Percentiles rank a stretch among this genome's conserved stretches.
Conservation (phyloP, 2,888 invertebrate species). For the Pycnomerus fuliginosus region DNA sequence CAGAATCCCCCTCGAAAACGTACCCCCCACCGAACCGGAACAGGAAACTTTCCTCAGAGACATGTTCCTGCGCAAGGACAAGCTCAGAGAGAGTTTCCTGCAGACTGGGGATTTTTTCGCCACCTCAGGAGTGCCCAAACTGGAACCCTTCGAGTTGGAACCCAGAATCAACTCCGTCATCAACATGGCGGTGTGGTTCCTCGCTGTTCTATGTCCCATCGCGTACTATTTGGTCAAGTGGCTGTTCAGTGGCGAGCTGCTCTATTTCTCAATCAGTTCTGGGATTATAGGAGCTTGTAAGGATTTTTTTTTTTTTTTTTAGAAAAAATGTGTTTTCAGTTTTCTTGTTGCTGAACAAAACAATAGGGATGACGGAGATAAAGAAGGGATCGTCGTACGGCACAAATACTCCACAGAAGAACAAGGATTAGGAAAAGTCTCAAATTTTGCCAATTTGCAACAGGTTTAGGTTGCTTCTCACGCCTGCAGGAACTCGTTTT, state of each 20-base stretch:
- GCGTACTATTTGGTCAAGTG: slow-evolving; percentile 67
- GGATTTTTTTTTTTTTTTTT: slow-evolving; percentile 50
- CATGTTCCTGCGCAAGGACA: slow-evolving; percentile 79
- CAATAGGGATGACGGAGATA: slow-evolving; percentile 82
- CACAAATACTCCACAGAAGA: slow-evolving; percentile 57
- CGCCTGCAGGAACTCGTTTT: too few species aligned
- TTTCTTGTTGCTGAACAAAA: slow-evolving; percentile 73
- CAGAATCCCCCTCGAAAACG: slow-evolving; percentile 76
- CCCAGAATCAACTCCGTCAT: slow-evolving; percentile 67
- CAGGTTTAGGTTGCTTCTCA: too few species aligned
- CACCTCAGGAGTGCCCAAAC: slow-evolving; percentile 68
- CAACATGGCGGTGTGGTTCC: slow-evolving; percentile 72
- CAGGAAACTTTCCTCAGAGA: slow-evolving; percentile 82
- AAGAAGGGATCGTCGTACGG: slow-evolving; percentile 84
- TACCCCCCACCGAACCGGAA: slow-evolving; percentile 73
- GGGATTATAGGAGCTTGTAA: slow-evolving; percentile 75
- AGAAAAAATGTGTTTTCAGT: slow-evolving; percentile 59
- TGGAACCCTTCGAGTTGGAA: slow-evolving; percentile 59
- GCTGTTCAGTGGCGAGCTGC: slow-evolving; percentile 70
- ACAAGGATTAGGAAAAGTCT: too few species aligned
- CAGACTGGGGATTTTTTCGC: slow-evolving; percentile 78
- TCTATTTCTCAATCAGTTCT: slow-evolving; percentile 68
- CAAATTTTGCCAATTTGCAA: too few species aligned
- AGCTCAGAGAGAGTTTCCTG: slow-evolving; percentile 70
- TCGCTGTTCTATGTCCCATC: slow-evolving; percentile 68